Evolutionary conservation across 2,113 vertebrate species (phyloP), one percentile per base, ranked within the genome.

Genomic region (Callithrix jacchus): DNA sequence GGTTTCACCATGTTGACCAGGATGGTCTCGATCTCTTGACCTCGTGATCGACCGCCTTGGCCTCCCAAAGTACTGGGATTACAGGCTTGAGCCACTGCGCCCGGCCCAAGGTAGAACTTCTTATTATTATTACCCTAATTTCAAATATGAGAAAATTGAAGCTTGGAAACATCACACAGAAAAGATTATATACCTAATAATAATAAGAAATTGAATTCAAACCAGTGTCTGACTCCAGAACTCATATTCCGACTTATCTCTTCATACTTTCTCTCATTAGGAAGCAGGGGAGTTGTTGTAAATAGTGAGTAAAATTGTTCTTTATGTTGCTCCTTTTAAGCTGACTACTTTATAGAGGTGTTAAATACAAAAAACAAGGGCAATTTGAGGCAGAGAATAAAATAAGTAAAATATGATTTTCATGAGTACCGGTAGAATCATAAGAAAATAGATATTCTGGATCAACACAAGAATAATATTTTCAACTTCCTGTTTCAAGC

Each of bases 151-250:
- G 2, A 25, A 89, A 85, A 76, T 58, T 58, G 45, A 95, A 88
- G 2, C 23, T 85, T 85, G 9, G 11, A 61, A 91, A 90, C 35
- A 9, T 77, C 90, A 77, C 9, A 76, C 73, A 87, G 30, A 79
- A 68, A 81, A 91, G 66, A 86, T 79, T 86, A 58, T 66, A 74
- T 32, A 73, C 49, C 23, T 71, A 88, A 77, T 54, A 47, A 27
- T 7, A 90, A 94, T 8, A 94, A 64, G 77, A 74, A 40, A 21
- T 27, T 76, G 20, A 93, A 87, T 73, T 77, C n/a, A 91, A 94
- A 35, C 13, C 7, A 73, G 25, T 82, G 23, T 93, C 70, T 79
- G 21, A 89, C 7, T 66, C 21, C 3, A 94, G 58, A 82, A 76
- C 12, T 21, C 49, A 91, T 49, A 18, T 56, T 96, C 14, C 11